Base-by-base conservation (phyloP, 2,113 vertebrate genomes). In the Onychorhynchus coronatus region DNA sequence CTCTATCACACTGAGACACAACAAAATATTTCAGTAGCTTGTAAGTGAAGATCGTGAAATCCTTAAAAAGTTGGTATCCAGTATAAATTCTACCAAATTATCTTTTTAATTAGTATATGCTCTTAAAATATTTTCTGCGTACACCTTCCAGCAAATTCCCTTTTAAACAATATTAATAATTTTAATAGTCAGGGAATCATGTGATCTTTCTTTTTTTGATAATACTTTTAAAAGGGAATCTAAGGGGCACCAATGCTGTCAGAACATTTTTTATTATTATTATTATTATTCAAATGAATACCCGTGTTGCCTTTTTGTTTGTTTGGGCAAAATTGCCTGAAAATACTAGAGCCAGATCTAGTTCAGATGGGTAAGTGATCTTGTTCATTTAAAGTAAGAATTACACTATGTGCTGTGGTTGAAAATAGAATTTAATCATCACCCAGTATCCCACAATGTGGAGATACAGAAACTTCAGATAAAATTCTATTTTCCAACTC, bases 21-120 rank as follows among this genome's bases (percentile, higher is more conserved):
- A 52, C 15, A 49, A 42, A 91, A 52, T 92, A 81, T 76, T 88
- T 86, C 61, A 62, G 65, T 49, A 82, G 13, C 20, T 82, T 82
- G 19, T n/a, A 75, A 82, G 37, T 3, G 2, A 68, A 72, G 25
- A 39, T 11, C n/a, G 22, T 8, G 78, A 80, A 75, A 31, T 22
- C 50, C 31, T 63, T 61, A n/a, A 59, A 89, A 89, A 77, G 16
- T n/a, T 46, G 20, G 13, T 68, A 89, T 87, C 21, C 11, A 11
- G 13, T 10, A 49, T 1, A 18, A 74, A 28, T 77, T 63, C 79
- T 59, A 78, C 6, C 65, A 76, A 92, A 83, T 21, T 67, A 71
- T 53, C 14, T 67, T 83, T 49, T 72, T 53, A 89, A 79, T 74
- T 33, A 74, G 10, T 21, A 33, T 21, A 18, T 5, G 1, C 2